Base-by-base conservation (phyloP, 2,113 vertebrate genomes). In the Albula glossodonta region DNA sequence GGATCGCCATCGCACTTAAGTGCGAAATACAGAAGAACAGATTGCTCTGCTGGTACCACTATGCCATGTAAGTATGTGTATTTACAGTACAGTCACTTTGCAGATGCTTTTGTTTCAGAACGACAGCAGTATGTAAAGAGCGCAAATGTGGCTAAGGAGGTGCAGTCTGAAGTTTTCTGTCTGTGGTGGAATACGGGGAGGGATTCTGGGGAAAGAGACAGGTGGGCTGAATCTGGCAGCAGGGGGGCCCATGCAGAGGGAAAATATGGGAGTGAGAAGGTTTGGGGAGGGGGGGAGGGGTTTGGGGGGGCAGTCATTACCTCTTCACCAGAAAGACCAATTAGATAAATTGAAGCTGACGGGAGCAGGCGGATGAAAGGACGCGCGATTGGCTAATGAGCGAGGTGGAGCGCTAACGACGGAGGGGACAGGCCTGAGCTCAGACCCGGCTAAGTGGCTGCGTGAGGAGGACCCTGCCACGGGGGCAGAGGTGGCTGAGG, bases 271-370 rank as follows among this genome's bases (percentile, higher is more conserved):
- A n/a, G 63, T 78, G 81, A 41, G 31, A 41, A 41, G 31, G 31
- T 41, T 41, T 41, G 31, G 31, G 31, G 31, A 41, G 31, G 31
- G 31, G 31, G 31, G 31, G 31, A 41, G 31, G 31, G 84, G 82
- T 48, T 50, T n/a, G 87, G 87, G 87, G 51, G 52, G 83, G 78
- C 84, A 92, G 93, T 95, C 92, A 94, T 89, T 92, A 91, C 91
- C 88, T 94, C 93, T 92, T 94, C 90, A 91, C 63, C 90, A 89
- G 90, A 87, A 94, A 94, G 90, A 91, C 93, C 95, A 95, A 95
- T 95, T 96, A 95, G 91, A 93, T 93, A 93, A 96, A 96, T 94
- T 89, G 84, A 88, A 94, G 81, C 86, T 92, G 95, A 95, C 95
- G 95, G 80, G 79, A 91, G 85, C 77, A 51, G 12, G 85, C 87